Conservation (phyloP, 2,797 vertebrate genomes). For the Acrossocheilus fasciatus region DNA sequence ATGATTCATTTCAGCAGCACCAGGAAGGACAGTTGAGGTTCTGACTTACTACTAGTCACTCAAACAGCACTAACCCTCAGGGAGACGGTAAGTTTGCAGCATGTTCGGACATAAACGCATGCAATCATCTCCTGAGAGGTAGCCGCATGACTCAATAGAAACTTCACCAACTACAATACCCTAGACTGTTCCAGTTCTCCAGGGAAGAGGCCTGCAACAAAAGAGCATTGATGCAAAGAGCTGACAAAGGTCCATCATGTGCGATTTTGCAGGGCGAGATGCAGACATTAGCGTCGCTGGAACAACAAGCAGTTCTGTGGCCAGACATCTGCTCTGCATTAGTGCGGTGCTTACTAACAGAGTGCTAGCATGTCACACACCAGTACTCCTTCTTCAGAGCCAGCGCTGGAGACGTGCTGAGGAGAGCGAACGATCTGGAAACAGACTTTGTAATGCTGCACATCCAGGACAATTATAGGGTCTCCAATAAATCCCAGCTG, state of each 20-base stretch:
- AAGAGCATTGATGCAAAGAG: slow-evolving; percentile 48
- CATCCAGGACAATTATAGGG: slow-evolving; percentile 44
- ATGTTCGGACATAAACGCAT: slow-evolving; percentile 37
- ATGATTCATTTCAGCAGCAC: not conserved
- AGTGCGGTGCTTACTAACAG: slow-evolving; percentile 41
- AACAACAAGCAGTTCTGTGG: slow-evolving; percentile 50
- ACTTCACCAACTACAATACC: slow-evolving; percentile 39
- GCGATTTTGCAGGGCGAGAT: slow-evolving; percentile 32
- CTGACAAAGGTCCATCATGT: slow-evolving; percentile 47
- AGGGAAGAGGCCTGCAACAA: slow-evolving; percentile 47
- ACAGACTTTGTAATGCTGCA: slow-evolving; percentile 24
- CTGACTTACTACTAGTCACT: slow-evolving; percentile 13
- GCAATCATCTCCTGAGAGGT: slow-evolving; percentile 43
- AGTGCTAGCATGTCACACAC: slow-evolving; percentile 49
- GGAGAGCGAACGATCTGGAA: slow-evolving; percentile 25
- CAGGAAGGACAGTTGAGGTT: slow-evolving; percentile 5
- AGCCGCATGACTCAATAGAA: slow-evolving; percentile 43
- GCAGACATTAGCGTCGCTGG: slow-evolving; percentile 47
- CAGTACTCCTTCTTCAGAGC: slow-evolving; percentile 44
- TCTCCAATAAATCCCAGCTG: slow-evolving; percentile 28
- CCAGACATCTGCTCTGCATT: slow-evolving; percentile 66
- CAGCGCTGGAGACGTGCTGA: slow-evolving; percentile 34
- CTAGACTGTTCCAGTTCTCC: slow-evolving; percentile 42
- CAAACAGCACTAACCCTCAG: slow-evolving; percentile 6
- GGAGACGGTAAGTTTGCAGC: slow-evolving; percentile 30